Evolutionary conservation across 2,113 vertebrate genomes (phyloP).

Genomic region (Lycocorax pyrrhopterus): DNA sequence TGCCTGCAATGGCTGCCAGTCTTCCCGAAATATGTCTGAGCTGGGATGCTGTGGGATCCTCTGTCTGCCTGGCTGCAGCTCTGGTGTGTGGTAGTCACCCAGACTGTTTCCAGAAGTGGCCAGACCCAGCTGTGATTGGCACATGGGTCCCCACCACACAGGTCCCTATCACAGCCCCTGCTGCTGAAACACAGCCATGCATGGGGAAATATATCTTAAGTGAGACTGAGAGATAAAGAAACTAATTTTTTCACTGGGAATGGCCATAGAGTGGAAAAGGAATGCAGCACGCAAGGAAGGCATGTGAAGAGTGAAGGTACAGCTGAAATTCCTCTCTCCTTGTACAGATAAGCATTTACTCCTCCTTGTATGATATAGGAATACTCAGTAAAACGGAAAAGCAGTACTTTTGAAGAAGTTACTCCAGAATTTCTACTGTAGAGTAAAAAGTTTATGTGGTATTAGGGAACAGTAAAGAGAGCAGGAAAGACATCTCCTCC

Average conservation of each 20-base stretch:
- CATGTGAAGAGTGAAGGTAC: background rate
- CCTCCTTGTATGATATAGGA: background rate
- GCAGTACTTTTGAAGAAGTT: background rate
- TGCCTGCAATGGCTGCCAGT: background rate
- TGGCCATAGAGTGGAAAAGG: background rate
- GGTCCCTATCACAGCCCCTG: fast-evolving
- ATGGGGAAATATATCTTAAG: background rate
- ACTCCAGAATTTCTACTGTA: background rate
- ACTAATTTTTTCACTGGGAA: background rate
- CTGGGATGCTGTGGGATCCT: background rate
- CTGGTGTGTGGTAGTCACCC: background rate
- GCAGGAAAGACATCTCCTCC: background rate
- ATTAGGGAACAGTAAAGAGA: background rate
- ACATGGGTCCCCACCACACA: background rate
- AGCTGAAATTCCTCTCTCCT: background rate
- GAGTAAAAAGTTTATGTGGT: background rate
- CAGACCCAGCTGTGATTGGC: background rate
- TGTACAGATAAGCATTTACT: background rate
- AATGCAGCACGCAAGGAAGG: background rate
- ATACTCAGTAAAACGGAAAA: background rate
- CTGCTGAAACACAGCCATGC: background rate
- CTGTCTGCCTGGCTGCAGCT: background rate
- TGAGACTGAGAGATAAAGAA: background rate
- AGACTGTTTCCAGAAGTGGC: background rate
- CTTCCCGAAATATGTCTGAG: background rate